These are phyloP conservation scores for Octodonta nipae DNA, from an alignment of 2,888 invertebrate genomes.

Conservation along the genomic window DNA sequence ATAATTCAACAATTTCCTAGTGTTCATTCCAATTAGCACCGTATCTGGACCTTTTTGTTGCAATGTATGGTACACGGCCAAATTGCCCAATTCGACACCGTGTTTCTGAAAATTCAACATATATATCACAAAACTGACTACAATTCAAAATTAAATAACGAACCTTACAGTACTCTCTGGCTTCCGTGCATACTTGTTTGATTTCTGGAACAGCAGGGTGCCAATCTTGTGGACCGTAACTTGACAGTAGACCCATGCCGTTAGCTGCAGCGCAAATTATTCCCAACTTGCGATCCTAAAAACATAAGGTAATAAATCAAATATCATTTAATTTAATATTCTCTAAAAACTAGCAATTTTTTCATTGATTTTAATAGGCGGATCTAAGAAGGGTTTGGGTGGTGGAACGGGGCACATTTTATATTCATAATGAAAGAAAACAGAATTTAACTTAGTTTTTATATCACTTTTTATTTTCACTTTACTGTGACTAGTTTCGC, in stretches of 20 bases:
- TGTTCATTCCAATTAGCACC: slow-evolving; percentile 66
- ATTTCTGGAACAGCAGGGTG: slow-evolving; percentile 60
- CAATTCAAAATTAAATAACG: slow-evolving; percentile 2
- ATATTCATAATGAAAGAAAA: no score
- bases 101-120: slow-evolving; percentile 35
- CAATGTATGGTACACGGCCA: slow-evolving; percentile 55
- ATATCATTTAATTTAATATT: no score
- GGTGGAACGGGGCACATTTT: no score
- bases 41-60: slow-evolving; percentile 51
- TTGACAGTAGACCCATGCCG: slow-evolving; percentile 71
- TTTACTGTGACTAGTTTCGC: no score
- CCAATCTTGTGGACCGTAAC: slow-evolving; percentile 62
- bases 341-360: no score
- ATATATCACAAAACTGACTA: neutral
- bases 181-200: slow-evolving; percentile 47
- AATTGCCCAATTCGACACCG: slow-evolving; percentile 53
- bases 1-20: slow-evolving; percentile 43
- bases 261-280: slow-evolving; percentile 73
- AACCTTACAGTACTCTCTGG: slow-evolving; percentile 55
- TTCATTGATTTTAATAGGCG: no score
- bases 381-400: no score
- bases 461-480: no score
- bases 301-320: neutral
- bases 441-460: no score
- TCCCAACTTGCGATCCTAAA: slow-evolving; percentile 42